These are phyloP conservation scores for Caiman crocodilus DNA, from an alignment of 2,797 vertebrate species.

Conservation along the genomic window DNA sequence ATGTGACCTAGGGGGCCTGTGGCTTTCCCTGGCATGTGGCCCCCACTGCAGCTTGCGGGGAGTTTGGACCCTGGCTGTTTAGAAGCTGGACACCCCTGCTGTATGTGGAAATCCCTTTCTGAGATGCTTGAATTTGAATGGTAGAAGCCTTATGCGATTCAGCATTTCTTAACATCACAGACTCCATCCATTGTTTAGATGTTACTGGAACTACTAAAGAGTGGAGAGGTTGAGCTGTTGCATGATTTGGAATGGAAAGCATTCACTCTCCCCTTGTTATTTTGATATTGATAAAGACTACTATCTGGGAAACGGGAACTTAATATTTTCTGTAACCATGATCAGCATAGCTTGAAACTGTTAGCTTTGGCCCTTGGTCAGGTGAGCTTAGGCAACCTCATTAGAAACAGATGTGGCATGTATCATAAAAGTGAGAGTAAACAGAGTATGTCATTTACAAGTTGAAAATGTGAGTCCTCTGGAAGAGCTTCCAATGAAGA, in stretches of 20 bases:
- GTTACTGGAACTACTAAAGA: neutral
- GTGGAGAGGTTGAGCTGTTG: rapidly evolving
- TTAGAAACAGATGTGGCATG: neutral
- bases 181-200: neutral
- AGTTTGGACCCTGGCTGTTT: too few species aligned
- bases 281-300: neutral
- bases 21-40: too few species aligned
- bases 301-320: neutral
- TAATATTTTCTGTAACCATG: neutral
- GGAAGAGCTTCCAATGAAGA: neutral
- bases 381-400: neutral
- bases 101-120: neutral
- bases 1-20: too few species aligned
- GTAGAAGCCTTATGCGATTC: too few species aligned
- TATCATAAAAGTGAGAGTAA: neutral
- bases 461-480: neutral
- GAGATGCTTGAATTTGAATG: neutral
- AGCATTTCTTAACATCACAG: neutral
- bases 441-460: neutral
- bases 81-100: too few species aligned
- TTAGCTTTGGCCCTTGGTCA: neutral
- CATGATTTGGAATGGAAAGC: neutral
- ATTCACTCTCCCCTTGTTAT: neutral
- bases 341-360: neutral
- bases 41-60: too few species aligned